These are phyloP conservation scores for Plusia festucae DNA, from an alignment of 2,888 invertebrate species.

Conservation along the genomic window DNA sequence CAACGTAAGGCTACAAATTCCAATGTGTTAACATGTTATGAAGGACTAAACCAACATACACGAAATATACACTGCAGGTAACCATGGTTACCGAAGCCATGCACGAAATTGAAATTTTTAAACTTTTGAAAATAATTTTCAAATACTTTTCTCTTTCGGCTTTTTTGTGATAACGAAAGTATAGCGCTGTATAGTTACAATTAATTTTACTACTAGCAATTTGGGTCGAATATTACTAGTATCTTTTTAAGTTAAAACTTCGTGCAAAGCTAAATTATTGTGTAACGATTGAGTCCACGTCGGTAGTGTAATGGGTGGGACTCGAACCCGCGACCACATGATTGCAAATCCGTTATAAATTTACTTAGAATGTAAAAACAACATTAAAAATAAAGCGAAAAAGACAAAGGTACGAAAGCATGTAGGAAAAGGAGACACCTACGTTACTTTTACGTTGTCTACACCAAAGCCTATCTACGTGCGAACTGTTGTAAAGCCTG, in stretches of 20 bases:
- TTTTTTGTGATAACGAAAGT: background rate
- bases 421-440: background rate
- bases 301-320: too few species aligned
- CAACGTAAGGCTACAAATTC: background rate
- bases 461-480: conserved; percentile 33
- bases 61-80: conserved; percentile 9
- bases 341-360: too few species aligned
- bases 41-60: conserved; percentile 8
- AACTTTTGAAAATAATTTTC: background rate
- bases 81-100: conserved; percentile 12
- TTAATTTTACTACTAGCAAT: too few species aligned
- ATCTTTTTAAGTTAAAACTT: too few species aligned
- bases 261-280: too few species aligned
- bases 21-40: conserved; percentile 7
- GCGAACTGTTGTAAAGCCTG: conserved; percentile 44
- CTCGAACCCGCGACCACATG: too few species aligned
- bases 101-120: conserved; percentile 1
- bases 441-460: conserved; percentile 2
- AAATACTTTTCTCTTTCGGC: background rate
- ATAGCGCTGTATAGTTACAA: background rate
- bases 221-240: too few species aligned
- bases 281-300: too few species aligned
- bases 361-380: background rate
- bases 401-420: background rate
- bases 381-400: background rate